Conservation (phyloP, 2,113 vertebrate genomes). For the Oceanodroma tethys region DNA sequence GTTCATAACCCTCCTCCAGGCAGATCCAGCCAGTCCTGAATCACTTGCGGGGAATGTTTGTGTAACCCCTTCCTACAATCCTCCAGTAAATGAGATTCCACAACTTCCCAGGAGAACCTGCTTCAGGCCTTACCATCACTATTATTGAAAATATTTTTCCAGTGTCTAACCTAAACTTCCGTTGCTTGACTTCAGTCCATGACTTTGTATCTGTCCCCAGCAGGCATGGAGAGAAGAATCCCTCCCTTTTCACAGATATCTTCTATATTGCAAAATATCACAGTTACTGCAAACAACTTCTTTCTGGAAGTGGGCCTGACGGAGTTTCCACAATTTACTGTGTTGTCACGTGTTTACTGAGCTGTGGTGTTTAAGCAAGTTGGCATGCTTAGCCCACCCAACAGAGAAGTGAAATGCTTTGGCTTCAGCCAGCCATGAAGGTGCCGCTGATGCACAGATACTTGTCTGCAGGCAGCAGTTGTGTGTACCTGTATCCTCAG, state of each 20-base stretch:
- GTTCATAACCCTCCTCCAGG: constrained; percentile 26
- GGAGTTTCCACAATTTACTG: not conserved
- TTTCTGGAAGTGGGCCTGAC: not conserved
- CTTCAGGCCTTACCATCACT: not conserved
- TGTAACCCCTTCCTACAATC: constrained; percentile 13
- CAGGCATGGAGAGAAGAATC: not conserved
- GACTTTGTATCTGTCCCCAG: not conserved
- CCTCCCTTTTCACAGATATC: not conserved
- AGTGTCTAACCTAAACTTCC: not conserved
- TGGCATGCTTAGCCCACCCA: not conserved
- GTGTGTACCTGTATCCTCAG: not conserved
- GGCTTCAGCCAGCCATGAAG: not conserved
- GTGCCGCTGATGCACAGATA: not conserved
- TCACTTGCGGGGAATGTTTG: not conserved
- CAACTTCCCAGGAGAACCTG: not conserved
- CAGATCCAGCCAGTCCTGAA: not conserved
- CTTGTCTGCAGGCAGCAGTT: not conserved
- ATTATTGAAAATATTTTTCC: constrained; percentile 8
- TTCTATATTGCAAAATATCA: not conserved
- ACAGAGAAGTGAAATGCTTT: not conserved
- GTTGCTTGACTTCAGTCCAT: not conserved
- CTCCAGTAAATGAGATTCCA: constrained; percentile 15
- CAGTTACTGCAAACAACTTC: not conserved
- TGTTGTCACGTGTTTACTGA: not conserved
- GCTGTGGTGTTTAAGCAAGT: not conserved